phyloP scores from a whole-genome alignment of 2,888 invertebrate genomes.

The Lepas anatifera region DNA sequence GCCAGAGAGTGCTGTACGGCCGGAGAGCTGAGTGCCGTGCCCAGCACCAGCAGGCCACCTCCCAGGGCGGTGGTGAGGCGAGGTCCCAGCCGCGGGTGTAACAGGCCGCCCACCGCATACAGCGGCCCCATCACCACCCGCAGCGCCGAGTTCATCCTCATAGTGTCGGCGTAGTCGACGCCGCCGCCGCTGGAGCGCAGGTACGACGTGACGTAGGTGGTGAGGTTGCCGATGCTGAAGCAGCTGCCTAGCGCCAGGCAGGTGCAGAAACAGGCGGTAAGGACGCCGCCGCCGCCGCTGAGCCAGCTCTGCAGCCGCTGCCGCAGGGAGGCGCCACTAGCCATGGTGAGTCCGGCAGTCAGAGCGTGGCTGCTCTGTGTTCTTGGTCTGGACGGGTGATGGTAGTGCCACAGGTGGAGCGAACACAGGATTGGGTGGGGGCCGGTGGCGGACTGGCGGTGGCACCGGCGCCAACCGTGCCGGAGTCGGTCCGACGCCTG shows the following conservation, averaged over 20 bases:
- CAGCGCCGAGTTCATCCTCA: background rate
- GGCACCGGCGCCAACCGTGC: no score
- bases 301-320: no score
- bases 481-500: no score
- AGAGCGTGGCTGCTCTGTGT: no score
- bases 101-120: background rate
- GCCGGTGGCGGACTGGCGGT: no score
- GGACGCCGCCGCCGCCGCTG: background rate
- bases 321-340: no score
- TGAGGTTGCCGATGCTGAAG: no score
- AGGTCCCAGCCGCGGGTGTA: background rate
- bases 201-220: no score
- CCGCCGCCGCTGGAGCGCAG: background rate
- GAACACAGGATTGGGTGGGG: no score
- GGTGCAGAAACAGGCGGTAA: background rate
- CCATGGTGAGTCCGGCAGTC: no score
- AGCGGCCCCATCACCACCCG: background rate
- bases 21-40: background rate
- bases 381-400: no score
- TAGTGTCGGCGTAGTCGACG: conserved; percentile 1
- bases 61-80: background rate
- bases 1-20: background rate
- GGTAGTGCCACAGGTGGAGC: no score
- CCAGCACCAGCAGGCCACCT: background rate
- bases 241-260: conserved; percentile 1